Evolutionary conservation across 1,140 invertebrate species (phyloP), one percentile per base, ranked within the genome.

Genomic region (Mya arenaria): DNA sequence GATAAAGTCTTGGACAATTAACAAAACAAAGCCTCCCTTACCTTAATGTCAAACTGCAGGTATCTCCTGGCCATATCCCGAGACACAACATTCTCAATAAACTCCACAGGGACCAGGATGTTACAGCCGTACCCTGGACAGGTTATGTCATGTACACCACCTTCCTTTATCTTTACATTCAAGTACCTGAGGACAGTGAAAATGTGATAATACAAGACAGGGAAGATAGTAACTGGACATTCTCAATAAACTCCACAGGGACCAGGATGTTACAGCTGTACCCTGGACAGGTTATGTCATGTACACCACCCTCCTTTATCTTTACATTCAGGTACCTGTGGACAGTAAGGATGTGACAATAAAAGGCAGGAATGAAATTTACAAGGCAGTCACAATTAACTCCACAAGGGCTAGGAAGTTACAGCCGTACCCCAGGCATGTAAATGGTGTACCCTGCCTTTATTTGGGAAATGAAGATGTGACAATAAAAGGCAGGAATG

Each of bases 11-110:
- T 60, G 8, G 28, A 10, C 8, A 60, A 28, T 8, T 13, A 60
- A 10, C 56, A 17, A 60, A 17, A 17, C 8, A 28, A n/a, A 17
- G 17, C 4, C 25, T 32, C 5, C 36, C 4, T 52, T 86, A 95
- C 95, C 93, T 96, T 95, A 52, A 96, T 96, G 91, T 96, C 95
- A 92, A 96, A 96, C 89, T 96, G 95, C 17, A 96, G 91, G 91
- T 96, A 96, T 87, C 95, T 93, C 41, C 94, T 91, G 44, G 95
- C 95, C 93, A 96, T 95, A 73, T 95, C 94, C 37, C 95, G 93
- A 72, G 94, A 95, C 8, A 96, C 95, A 62, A 95, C 91, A 77
- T 94, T 94, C 89, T 96, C 95, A 69, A 96, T 95, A 8, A 96
- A 90, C 82, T 96, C 95, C 15, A 95, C 94, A 52, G 95, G 95